Evolutionary conservation across 2,797 vertebrate species (phyloP), one percentile per base, ranked within the genome.

Genomic region (Naso thynnoides): DNA sequence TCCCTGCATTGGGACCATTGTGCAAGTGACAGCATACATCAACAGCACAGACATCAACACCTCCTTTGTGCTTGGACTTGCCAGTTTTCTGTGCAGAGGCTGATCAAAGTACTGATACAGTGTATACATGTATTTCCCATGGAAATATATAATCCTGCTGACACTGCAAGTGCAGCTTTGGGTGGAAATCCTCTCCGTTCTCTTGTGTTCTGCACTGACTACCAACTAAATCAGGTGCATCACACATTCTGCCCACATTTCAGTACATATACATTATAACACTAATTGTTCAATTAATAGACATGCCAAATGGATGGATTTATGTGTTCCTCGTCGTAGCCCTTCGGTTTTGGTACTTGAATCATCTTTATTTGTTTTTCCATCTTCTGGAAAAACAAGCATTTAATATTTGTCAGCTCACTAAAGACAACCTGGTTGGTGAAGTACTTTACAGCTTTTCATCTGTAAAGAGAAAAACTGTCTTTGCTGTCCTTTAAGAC

Each of bases 81-180:
- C 69, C 49, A 21, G 33, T 27, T 73, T 69, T 69, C 61, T 50
- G 38, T 50, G 31, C 47, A 56, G 27, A 70, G 42, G 60, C 21
- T 55, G 60, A 59, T 58, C 13, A 67, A 76, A 68, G 63, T 21
- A 83, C 45, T 62, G 53, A 26, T 76, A 24, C 45, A 27, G 42
- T 74, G 33, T 82, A 39, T 76, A 73, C 76, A 19, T 82, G 70
- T 88, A 75, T 93, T 93, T 94, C 92, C 92, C 72, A 86, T 93
- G 93, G 93, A 94, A 94, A 93, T 90, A 84, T 86, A 60, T 41
- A 78, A 58, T 78, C 27, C 33, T 41, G 38, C 38, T 24, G 15
- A 45, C 29, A 6, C 19, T 2, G 14, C 48, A 33, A 47, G 7
- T 73, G 53, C 36, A 71, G 36, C 45, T 69, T 58, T 29, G 19